phyloP scores from a whole-genome alignment of 2,888 invertebrate genomes.

The Drosophila parthenogenetica region DNA sequence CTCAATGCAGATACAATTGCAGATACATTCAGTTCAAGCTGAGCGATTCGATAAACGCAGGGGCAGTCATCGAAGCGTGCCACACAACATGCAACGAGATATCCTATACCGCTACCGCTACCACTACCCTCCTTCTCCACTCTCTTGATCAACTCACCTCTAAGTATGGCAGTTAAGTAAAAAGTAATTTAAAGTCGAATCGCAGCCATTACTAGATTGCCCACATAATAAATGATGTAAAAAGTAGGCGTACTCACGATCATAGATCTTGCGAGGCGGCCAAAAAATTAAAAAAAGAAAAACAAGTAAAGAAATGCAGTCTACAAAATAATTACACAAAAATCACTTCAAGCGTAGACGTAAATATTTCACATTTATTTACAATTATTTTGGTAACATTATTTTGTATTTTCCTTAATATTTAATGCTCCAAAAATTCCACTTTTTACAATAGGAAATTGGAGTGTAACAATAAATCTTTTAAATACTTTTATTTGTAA shows the following conservation, averaged over 20 bases:
- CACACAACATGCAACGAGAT: conserved; percentile 46
- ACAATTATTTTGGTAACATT: conserved; percentile 18
- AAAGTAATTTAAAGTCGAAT: conserved; percentile 58
- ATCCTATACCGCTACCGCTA: conserved; percentile 6
- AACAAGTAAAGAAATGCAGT: conserved; percentile 34
- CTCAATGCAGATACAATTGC: conserved; percentile 23
- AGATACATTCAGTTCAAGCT: conserved; percentile 59
- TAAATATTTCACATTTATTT: conserved; percentile 41
- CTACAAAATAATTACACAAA: conserved; percentile 31
- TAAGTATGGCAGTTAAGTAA: conserved; percentile 36
- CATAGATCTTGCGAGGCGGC: conserved; percentile 10
- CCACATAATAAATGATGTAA: conserved; percentile 79
- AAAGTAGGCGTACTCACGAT: conserved; percentile 55
- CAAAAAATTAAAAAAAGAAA: background rate
- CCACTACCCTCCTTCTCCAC: background rate
- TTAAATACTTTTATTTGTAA: conserved; percentile 14
- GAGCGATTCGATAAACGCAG: conserved; percentile 66
- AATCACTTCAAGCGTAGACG: conserved; percentile 36
- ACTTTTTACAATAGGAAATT: conserved; percentile 13
- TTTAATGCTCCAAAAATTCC: conserved; percentile 27
- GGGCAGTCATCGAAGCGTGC: conserved; percentile 72
- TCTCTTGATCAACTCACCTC: background rate
- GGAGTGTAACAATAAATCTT: background rate
- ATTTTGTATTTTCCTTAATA: conserved; percentile 1
- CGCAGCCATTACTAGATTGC: conserved; percentile 57